These are phyloP conservation scores for Lepus europaeus DNA, from an alignment of 2,113 vertebrate species.

Conservation along the genomic window DNA sequence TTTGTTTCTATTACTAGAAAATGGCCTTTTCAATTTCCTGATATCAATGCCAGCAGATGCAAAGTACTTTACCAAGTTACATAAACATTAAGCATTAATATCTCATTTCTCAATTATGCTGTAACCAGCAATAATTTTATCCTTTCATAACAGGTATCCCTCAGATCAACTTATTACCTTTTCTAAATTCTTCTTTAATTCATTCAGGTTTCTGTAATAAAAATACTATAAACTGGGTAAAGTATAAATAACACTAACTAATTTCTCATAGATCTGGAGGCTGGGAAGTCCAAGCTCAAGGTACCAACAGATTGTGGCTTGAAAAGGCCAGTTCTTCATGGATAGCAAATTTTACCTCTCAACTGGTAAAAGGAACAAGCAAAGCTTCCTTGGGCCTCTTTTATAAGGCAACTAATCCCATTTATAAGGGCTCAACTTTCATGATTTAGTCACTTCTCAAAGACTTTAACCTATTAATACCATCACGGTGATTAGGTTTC, in stretches of 20 bases:
- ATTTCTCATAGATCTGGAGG: not conserved
- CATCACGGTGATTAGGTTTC: not conserved
- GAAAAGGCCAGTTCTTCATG: not conserved
- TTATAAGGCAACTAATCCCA: not conserved
- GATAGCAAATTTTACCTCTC: not conserved
- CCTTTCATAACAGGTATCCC: not conserved
- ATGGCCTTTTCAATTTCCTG: not conserved
- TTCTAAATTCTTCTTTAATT: conserved; percentile 34
- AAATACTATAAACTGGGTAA: not conserved
- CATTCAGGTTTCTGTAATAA: not conserved
- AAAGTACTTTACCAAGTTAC: conserved; percentile 30
- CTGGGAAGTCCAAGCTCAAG: not conserved
- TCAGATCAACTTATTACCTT: conserved; percentile 4
- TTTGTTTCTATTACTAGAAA: conserved; percentile 54
- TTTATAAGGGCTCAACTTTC: not conserved
- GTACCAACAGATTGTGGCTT: not conserved
- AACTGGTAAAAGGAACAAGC: not conserved
- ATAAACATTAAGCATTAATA: conserved; percentile 26
- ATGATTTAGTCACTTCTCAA: not conserved
- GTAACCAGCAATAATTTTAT: conserved; percentile 37
- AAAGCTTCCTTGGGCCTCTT: not conserved
- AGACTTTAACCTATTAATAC: not conserved
- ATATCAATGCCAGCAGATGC: not conserved
- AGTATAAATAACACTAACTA: not conserved
- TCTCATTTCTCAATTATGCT: conserved; percentile 48